Evolutionary conservation across 2,113 vertebrate genomes (phyloP).

Genomic region (Elaphurus davidianus): DNA sequence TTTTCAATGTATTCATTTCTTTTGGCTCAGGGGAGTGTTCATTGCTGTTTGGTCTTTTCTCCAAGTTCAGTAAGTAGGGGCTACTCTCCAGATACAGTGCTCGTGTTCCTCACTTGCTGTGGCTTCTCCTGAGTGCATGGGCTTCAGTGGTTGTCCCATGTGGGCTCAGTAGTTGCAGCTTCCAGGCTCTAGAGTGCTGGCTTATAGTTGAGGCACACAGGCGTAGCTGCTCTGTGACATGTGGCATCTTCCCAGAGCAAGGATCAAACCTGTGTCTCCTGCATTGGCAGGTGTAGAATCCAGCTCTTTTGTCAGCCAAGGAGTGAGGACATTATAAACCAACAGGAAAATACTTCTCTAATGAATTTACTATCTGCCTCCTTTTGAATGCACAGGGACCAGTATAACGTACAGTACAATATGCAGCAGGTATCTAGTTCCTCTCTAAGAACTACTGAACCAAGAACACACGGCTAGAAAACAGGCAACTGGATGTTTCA

Average conservation of each 20-base stretch:
- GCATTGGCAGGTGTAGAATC: background rate
- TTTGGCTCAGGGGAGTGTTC: fast-evolving
- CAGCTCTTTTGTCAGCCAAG: background rate
- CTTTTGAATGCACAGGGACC: background rate
- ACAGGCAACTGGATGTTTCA: too few species aligned
- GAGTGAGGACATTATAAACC: fast-evolving
- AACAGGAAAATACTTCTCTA: background rate
- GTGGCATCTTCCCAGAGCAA: background rate
- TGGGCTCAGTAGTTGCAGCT: too few species aligned
- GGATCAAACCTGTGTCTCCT: background rate
- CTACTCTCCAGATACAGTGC: fast-evolving
- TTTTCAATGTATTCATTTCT: background rate
- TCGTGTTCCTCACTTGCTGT: fast-evolving
- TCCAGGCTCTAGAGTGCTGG: too few species aligned
- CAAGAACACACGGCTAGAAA: background rate
- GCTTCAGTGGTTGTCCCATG: background rate
- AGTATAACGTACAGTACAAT: too few species aligned
- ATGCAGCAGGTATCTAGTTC: background rate
- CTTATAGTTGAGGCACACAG: background rate
- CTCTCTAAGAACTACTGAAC: background rate
- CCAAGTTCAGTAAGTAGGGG: too few species aligned
- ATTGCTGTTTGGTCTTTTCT: fast-evolving
- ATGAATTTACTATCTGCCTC: background rate
- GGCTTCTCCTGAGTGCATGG: background rate
- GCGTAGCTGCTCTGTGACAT: too few species aligned